Conservation (phyloP, 2,888 invertebrate species). For the Conistra vaccinii region DNA sequence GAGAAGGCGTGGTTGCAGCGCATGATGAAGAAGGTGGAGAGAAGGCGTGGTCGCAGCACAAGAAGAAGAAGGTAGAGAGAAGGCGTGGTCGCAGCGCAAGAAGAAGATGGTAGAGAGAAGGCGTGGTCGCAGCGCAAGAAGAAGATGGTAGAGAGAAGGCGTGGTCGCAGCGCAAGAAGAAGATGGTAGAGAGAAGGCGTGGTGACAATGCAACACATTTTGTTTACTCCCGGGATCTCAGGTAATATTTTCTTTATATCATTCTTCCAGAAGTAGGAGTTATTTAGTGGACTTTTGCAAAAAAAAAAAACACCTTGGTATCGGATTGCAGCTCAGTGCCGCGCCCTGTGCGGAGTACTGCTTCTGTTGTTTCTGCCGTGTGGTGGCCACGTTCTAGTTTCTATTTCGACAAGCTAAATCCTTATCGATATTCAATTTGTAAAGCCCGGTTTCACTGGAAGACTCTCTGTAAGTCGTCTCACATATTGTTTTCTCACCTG, state of each 20-base stretch:
- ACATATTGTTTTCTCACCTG: slow-evolving; percentile 24
- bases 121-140: neutral
- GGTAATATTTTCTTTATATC: neutral
- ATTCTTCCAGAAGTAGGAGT: neutral
- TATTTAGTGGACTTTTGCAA: neutral
- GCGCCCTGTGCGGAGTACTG: neutral
- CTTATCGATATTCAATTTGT: slow-evolving; percentile 56
- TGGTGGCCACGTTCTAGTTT: slow-evolving; percentile 11
- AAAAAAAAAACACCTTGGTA: neutral
- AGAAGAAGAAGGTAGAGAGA: too few relatives aligned
- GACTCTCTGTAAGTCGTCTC: neutral
- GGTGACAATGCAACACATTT: too few relatives aligned
- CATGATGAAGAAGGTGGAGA: too few relatives aligned
- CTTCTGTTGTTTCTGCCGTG: slow-evolving; percentile 10
- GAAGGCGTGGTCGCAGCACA: too few relatives aligned
- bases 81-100: neutral
- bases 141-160: too few relatives aligned
- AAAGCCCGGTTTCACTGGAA: slow-evolving; percentile 41
- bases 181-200: too few relatives aligned
- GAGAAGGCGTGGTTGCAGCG: too few relatives aligned
- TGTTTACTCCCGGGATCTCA: neutral
- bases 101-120: too few relatives aligned
- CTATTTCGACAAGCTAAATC: slow-evolving; percentile 47
- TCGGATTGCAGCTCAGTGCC: neutral
- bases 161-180: neutral